Base-by-base conservation (phyloP, 1,140 invertebrate species). In the Hetaerina americana region DNA sequence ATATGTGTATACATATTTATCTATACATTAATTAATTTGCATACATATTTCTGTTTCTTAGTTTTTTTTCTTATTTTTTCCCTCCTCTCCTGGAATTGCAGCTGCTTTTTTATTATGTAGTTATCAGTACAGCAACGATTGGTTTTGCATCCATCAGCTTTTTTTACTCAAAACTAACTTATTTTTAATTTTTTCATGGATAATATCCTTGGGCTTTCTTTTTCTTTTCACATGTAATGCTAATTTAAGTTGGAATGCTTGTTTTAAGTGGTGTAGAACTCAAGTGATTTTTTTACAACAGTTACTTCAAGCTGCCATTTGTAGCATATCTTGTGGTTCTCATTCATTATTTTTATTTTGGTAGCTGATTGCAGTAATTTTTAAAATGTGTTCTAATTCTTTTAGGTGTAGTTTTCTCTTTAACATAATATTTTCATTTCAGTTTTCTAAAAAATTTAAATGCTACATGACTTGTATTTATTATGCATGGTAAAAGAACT, bases 161-260 rank as follows among this genome's bases (percentile, higher is more conserved):
- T 68, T 68, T 18, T 68, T 22, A 24, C 10, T 49, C 10, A 49
- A 10, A 24, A 68, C 66, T 68, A 68, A 68, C 26, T 68, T 26
- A 25, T 71, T 40, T 71, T 71, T 66, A 25, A 49, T 57, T 26
- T 26, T 26, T 70, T 70, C 70, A 31, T 28, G 24, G 49, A 26
- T 26, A 31, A 27, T 70, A 26, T 71, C 26, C 49, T 66, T 66
- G 5, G 74, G 70, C 57, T 71, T 75, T 70, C 70, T 68, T 72
- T 31, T 72, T 76, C 5, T 73, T 76, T 8, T 72, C 74, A n/a
- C 74, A 74, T 69, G 24, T 68, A 68, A 26, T 68, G 24, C 27
- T 24, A 68, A 27, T 69, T 27, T 69, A 69, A 69, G 26, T 69
- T 69, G 26, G n/a, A 69, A 26, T 69, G 26, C 28, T 69, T 69